Evolutionary conservation across 2,888 invertebrate genomes (phyloP).

Genomic region (Heliconius ismenius): DNA sequence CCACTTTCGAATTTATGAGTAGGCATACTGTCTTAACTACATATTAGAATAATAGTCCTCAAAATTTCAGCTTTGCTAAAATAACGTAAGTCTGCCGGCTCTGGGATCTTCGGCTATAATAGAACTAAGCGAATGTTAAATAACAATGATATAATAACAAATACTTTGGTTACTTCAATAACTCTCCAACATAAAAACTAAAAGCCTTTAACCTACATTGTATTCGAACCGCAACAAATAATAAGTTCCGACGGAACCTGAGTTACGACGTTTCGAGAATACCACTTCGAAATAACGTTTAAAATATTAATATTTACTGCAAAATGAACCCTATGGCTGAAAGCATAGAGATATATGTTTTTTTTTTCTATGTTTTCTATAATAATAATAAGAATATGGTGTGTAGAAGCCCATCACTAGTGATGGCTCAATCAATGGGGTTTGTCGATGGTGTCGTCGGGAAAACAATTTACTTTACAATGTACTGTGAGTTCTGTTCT

Average conservation of each 20-base stretch:
- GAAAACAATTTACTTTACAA: slow-evolving; percentile 77
- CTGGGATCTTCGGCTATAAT: neutral
- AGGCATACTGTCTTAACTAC: too few relatives aligned
- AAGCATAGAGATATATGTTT: slow-evolving; percentile 31
- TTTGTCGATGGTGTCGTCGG: slow-evolving; percentile 67
- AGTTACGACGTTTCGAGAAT: slow-evolving; percentile 71
- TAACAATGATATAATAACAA: slow-evolving; percentile 46
- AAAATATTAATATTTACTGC: neutral
- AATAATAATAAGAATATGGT: slow-evolving; percentile 42
- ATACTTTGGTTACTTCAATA: slow-evolving; percentile 53
- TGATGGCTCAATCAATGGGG: slow-evolving; percentile 77
- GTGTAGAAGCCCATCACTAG: slow-evolving; percentile 66
- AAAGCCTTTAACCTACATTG: slow-evolving; percentile 70
- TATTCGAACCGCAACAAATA: slow-evolving; percentile 75
- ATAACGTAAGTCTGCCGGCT: too few relatives aligned
- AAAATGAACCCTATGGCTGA: slow-evolving; percentile 42
- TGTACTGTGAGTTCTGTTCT: slow-evolving; percentile 57
- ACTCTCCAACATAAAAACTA: slow-evolving; percentile 61
- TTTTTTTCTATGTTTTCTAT: slow-evolving; percentile 21
- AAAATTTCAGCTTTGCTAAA: too few relatives aligned
- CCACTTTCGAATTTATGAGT: too few relatives aligned
- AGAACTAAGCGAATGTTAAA: slow-evolving; percentile 27
- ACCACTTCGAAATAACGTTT: slow-evolving; percentile 45
- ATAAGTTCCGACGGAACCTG: slow-evolving; percentile 75
- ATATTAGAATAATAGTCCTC: too few relatives aligned